Evolutionary conservation across 1,140 invertebrate genomes (phyloP).

Genomic region (Caenorhabditis latens): DNA sequence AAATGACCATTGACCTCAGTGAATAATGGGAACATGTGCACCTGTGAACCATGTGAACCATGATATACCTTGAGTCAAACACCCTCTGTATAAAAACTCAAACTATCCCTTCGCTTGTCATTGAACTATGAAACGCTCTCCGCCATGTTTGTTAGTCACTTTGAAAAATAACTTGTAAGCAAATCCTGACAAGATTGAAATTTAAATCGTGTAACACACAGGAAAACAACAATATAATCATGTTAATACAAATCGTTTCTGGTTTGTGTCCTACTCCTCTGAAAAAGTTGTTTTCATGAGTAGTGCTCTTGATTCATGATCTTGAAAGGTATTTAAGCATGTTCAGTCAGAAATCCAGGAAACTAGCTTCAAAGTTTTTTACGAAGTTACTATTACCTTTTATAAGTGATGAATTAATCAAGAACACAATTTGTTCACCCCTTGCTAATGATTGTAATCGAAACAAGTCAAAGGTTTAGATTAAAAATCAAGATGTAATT

Average conservation of each 20-base stretch:
- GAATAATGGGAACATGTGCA: not conserved
- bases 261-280: constrained; percentile 60
- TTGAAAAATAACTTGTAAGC: not conserved
- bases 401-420: no score
- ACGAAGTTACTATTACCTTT: no score
- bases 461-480: not conserved
- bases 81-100: no score
- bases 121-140: no score
- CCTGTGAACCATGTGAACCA: no score
- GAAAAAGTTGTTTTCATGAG: constrained; percentile 4
- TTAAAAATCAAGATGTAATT: not conserved
- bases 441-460: no score
- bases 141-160: not conserved
- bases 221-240: constrained; percentile 17
- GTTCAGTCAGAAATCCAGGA: no score
- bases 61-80: no score
- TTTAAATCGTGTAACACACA: constrained; percentile 9
- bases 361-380: no score
- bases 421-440: no score
- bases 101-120: no score
- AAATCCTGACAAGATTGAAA: not conserved
- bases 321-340: not conserved
- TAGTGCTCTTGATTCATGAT: not conserved
- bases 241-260: constrained; percentile 47
- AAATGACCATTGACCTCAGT: not conserved